phyloP scores from a whole-genome alignment of 2,888 invertebrate species.

The Diachrysia chrysitis region DNA sequence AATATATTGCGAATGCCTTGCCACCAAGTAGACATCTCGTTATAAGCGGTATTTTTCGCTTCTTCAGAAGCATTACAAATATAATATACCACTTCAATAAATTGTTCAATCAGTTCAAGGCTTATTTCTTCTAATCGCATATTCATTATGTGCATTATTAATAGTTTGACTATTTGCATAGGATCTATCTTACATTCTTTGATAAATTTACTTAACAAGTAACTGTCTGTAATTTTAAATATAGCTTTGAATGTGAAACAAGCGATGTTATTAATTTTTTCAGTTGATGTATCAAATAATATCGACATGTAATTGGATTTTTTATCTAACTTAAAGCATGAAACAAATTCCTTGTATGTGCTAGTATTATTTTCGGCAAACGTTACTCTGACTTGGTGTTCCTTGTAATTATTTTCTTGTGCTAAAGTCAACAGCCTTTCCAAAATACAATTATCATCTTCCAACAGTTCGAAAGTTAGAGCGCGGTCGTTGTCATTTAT shows the following conservation, averaged over 20 bases:
- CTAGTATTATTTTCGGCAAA: conserved; percentile 87
- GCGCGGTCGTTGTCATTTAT: conserved; percentile 44
- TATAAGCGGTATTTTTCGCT: conserved; percentile 90
- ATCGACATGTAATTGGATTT: conserved; percentile 70
- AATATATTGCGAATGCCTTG: conserved; percentile 92
- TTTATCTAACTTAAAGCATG: conserved; percentile 86
- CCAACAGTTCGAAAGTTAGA: conserved; percentile 78
- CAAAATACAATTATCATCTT: conserved; percentile 90
- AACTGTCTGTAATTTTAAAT: conserved; percentile 78
- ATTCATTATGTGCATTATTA: conserved; percentile 93
- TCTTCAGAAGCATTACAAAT: conserved; percentile 91
- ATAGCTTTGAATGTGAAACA: conserved; percentile 80
- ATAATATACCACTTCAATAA: conserved; percentile 90
- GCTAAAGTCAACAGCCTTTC: conserved; percentile 91
- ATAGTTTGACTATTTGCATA: conserved; percentile 91
- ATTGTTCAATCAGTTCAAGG: conserved; percentile 91
- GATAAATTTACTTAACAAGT: conserved; percentile 68
- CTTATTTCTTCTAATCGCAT: conserved; percentile 87
- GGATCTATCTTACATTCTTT: conserved; percentile 81
- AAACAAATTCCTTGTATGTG: conserved; percentile 88
- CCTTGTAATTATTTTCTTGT: conserved; percentile 81
- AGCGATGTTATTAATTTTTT: conserved; percentile 74
- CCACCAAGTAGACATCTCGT: conserved; percentile 95
- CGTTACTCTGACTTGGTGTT: conserved; percentile 86
- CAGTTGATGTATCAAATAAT: conserved; percentile 72